Evolutionary conservation across 1,140 invertebrate species (phyloP).

Genomic region (Drosophila arawakana): DNA sequence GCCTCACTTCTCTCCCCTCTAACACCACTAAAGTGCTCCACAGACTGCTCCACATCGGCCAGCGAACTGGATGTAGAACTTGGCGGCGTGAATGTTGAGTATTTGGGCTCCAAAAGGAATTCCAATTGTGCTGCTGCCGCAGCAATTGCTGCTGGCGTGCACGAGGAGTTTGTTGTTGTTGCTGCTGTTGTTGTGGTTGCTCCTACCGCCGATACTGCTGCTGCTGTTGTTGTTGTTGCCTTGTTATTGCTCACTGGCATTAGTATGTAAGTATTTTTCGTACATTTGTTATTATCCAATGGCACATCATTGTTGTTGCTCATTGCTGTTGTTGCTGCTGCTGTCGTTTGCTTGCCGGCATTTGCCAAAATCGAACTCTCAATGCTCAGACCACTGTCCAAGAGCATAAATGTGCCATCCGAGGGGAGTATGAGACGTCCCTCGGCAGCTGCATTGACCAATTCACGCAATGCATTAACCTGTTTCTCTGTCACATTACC

Average conservation of each 20-base stretch:
- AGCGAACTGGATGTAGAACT: constrained; percentile 22
- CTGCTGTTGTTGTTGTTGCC: constrained; percentile 1
- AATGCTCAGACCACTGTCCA: constrained; percentile 81
- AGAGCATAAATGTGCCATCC: constrained; percentile 80
- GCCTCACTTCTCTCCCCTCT: neutral
- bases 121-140: constrained; percentile 68
- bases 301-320: constrained; percentile 7
- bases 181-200: neutral
- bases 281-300: constrained; percentile 19
- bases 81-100: constrained; percentile 63
- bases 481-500: constrained; percentile 84
- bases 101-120: constrained; percentile 78
- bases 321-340: neutral
- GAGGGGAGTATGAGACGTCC: constrained; percentile 81
- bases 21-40: neutral
- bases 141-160: constrained; percentile 48
- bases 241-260: constrained; percentile 74
- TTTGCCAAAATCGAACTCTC: constrained; percentile 77
- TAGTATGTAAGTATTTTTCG: constrained; percentile 78
- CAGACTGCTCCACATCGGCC: constrained; percentile 8
- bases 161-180: neutral
- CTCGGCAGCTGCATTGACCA: constrained; percentile 83
- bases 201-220: neutral
- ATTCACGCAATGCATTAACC: constrained; percentile 77
- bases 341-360: constrained; percentile 1